A percentile compares a stretch with the other conserved stretches of the same genome.
phyloP scores from a whole-genome alignment of 2,888 invertebrate species.

The Megastigmus dorsalis region DNA sequence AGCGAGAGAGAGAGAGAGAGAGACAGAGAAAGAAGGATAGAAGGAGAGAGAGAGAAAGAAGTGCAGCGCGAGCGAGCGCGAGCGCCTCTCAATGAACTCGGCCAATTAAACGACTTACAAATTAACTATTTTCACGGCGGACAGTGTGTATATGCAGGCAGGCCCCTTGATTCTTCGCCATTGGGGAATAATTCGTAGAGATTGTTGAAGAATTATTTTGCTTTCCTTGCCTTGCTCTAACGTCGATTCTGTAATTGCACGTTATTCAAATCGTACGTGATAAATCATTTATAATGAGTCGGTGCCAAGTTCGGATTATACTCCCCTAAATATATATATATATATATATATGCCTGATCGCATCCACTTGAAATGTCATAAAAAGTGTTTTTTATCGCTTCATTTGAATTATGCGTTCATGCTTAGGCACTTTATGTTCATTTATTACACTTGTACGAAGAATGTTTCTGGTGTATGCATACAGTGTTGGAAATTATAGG shows the following conservation, averaged over 20 bases:
- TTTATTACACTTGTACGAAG: too few relatives aligned
- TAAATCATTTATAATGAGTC: conserved; percentile 24
- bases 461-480: neutral
- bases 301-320: neutral
- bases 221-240: neutral
- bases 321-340: too few relatives aligned
- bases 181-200: neutral
- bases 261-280: neutral
- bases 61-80: neutral
- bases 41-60: neutral
- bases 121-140: conserved; percentile 15
- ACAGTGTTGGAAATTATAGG: neutral
- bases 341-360: too few relatives aligned
- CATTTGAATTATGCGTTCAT: neutral
- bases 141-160: too few relatives aligned
- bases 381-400: neutral
- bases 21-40: neutral
- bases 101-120: conserved; percentile 26
- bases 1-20: neutral
- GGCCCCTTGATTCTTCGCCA: too few relatives aligned
- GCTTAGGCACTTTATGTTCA: neutral
- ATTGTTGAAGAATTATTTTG: conserved; percentile 1
- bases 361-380: neutral
- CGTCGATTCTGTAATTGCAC: neutral
- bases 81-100: conserved; percentile 22